Base-by-base conservation (phyloP, 2,797 vertebrate genomes). In the Petrocephalus schoutedeni region DNA sequence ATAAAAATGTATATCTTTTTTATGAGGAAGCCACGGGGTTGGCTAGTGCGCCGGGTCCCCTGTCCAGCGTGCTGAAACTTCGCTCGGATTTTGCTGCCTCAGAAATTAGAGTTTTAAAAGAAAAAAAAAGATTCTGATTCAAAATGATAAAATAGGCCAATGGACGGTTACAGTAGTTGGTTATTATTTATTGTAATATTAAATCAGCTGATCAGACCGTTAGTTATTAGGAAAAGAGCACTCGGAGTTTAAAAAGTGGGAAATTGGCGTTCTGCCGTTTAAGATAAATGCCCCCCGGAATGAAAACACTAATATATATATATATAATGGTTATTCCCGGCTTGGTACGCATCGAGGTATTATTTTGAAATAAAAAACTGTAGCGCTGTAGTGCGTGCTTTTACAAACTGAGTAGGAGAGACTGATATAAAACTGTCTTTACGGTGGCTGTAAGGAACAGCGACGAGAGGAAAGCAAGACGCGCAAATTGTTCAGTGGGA, bases 11-110 rank as follows among this genome's bases (percentile, higher is more conserved):
- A 0, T 51, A 51, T 9, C 5, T 7, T 51, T 51, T 51, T 51
- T 28, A 51, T 51, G 49, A 51, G 49, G 49, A 86, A 36, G 21
- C 12, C 32, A 3, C 6, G 1, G 21, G 36, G 2, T n/a, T 1
- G 53, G 6, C n/a, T 23, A 77, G 28, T 58, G 3, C 28, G 6
- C 8, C 28, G 28, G 28, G 28, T 28, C 28, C 88, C 51, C 89
- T 90, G 89, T 89, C 89, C 89, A 87, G 16, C 77, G 89, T 91
- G 82, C 84, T 88, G 88, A 89, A 89, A 80, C 51, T 2, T 36
- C 19, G 2, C 9, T 3, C 12, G 14, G 0, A 36, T 64, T 23
- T n/a, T 53, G 45, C 9, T 12, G 9, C 9, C 2, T 45, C 36
- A 7, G 36, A 45, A 77, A 45, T 41, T 45, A 45, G 32, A 41